A percentile compares a stretch with the other conserved stretches of the same genome.
phyloP scores from a whole-genome alignment of 2,888 invertebrate genomes.

The Minunthozetes semirufus region DNA sequence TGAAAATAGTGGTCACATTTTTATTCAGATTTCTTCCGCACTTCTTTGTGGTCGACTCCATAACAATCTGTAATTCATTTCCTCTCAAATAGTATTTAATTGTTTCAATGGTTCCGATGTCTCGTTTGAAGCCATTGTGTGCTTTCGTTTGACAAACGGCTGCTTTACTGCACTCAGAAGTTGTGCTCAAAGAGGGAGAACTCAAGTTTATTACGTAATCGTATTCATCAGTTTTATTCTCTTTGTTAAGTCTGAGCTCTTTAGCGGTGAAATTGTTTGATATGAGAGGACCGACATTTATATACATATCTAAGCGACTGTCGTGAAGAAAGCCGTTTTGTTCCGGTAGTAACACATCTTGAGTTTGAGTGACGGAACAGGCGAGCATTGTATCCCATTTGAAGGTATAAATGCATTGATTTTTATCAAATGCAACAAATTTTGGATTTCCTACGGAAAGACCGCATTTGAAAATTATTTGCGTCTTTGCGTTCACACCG shows the following conservation, averaged over 20 bases:
- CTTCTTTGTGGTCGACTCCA: slow-evolving; percentile 33
- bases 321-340: slow-evolving; percentile 12
- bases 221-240: slow-evolving; percentile 36
- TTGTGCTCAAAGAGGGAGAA: neutral
- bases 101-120: slow-evolving; percentile 39
- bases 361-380: slow-evolving; percentile 34
- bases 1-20: slow-evolving; percentile 41
- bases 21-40: slow-evolving; percentile 41
- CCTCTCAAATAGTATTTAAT: slow-evolving; percentile 37
- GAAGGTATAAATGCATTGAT: slow-evolving; percentile 40
- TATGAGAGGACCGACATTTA: slow-evolving; percentile 20
- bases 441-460: slow-evolving; percentile 27
- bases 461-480: slow-evolving; percentile 33
- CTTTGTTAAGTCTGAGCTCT: neutral
- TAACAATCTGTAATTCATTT: slow-evolving; percentile 38
- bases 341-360: neutral
- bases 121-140: slow-evolving; percentile 36
- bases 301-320: neutral
- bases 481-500: neutral
- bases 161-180: slow-evolving; percentile 37
- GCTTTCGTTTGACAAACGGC: slow-evolving; percentile 42
- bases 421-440: slow-evolving; percentile 35
- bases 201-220: slow-evolving; percentile 39
- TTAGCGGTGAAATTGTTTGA: slow-evolving; percentile 34
- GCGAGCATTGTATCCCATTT: slow-evolving; percentile 41